phyloP scores from a whole-genome alignment of 2,797 vertebrate genomes.

The Gephyroberyx darwinii region DNA sequence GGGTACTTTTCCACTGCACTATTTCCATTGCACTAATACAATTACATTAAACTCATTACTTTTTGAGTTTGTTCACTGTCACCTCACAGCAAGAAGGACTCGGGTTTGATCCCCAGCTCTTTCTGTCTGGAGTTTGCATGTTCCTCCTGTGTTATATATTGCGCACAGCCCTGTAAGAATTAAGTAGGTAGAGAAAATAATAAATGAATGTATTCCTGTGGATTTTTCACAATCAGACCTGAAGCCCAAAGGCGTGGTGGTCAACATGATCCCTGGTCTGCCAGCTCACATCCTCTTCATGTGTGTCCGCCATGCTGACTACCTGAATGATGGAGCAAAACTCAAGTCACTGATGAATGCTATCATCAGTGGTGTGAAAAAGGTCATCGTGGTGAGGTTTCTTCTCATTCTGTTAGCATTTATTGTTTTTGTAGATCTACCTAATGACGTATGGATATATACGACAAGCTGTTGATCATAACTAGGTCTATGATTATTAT shows the following conservation, averaged over 20 bases:
- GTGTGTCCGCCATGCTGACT: slow-evolving; percentile 94
- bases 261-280: slow-evolving; percentile 94
- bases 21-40: not conserved
- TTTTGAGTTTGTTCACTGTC: no score
- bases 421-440: not conserved
- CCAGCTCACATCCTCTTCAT: slow-evolving; percentile 94
- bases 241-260: slow-evolving; percentile 93
- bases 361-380: slow-evolving; percentile 86
- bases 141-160: no score
- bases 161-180: no score
- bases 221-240: slow-evolving; percentile 81
- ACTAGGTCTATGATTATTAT: not conserved
- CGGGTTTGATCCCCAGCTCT: no score
- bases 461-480: not conserved
- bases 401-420: slow-evolving; percentile 10
- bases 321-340: slow-evolving; percentile 88
- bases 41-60: not conserved
- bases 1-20: slow-evolving; percentile 77
- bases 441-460: not conserved
- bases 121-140: no score
- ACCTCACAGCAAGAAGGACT: not conserved
- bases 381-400: slow-evolving; percentile 86
- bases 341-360: slow-evolving; percentile 92
- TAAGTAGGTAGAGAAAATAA: not conserved
- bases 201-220: not conserved